Evolutionary conservation across 1,140 invertebrate genomes (phyloP).

Genomic region (Cydia splendana): DNA sequence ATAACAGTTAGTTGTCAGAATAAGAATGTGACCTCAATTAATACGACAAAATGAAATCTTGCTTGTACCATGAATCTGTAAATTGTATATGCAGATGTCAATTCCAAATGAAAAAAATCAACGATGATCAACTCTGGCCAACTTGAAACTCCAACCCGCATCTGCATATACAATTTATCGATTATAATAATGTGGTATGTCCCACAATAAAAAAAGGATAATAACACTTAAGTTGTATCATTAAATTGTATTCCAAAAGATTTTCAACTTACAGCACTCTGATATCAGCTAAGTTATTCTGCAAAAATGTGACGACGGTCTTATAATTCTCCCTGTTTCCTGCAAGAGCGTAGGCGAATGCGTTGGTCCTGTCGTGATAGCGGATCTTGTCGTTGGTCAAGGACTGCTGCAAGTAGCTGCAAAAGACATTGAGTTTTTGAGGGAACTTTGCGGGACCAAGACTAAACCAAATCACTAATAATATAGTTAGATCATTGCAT

Average conservation of each 20-base stretch:
- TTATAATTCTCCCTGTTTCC: constrained; percentile 62
- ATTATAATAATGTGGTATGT: too few species aligned
- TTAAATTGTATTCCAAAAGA: not conserved
- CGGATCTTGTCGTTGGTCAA: constrained; percentile 63
- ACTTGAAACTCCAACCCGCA: too few species aligned
- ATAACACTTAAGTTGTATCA: not conserved
- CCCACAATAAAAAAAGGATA: too few species aligned
- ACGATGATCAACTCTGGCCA: too few species aligned
- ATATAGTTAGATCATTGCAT: too few species aligned
- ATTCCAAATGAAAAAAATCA: too few species aligned
- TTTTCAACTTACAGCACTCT: constrained; percentile 46
- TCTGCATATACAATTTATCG: too few species aligned
- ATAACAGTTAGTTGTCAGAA: too few species aligned
- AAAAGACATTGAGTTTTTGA: not conserved
- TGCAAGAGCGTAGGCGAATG: constrained; percentile 63
- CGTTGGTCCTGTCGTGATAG: constrained; percentile 66
- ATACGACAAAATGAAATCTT: too few species aligned
- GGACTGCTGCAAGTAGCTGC: constrained; percentile 59
- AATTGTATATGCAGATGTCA: too few species aligned
- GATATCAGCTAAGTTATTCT: constrained; percentile 51
- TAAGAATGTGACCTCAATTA: not conserved
- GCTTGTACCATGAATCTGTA: too few species aligned
- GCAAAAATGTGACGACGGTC: constrained; percentile 59
- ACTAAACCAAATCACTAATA: not conserved
- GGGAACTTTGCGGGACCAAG: not conserved